A percentile compares a stretch with the other conserved stretches of the same genome.
phyloP scores from a whole-genome alignment of 2,113 vertebrate genomes.

The Atherinomorus stipes region DNA sequence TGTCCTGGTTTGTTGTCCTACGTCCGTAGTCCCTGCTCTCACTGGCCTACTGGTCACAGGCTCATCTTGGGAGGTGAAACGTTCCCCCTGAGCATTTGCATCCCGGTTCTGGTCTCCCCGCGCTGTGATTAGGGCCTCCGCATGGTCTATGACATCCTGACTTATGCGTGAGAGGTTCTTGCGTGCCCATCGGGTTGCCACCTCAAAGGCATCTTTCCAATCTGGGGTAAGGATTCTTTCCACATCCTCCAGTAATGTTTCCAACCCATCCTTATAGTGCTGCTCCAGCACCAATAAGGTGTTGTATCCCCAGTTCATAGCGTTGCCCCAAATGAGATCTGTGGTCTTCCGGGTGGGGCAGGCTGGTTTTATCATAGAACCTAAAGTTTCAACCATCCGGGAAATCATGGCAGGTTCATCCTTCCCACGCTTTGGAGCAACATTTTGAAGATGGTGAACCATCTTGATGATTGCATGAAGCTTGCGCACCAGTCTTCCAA shows the following conservation, averaged over 20 bases:
- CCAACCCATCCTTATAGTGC: background rate
- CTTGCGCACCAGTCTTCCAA: background rate
- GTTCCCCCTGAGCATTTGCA: no score
- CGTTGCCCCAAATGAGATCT: background rate
- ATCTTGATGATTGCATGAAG: background rate
- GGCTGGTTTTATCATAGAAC: background rate
- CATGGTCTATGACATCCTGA: background rate
- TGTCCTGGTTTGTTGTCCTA: no score
- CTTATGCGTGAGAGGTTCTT: background rate
- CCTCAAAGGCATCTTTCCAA: background rate
- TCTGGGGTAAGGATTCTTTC: background rate
- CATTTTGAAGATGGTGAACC: slow-evolving; percentile 6
- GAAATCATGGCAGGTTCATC: no score
- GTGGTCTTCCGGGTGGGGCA: accelerated
- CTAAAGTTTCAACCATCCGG: no score
- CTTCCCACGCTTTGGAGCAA: no score
- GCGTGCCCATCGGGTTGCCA: background rate
- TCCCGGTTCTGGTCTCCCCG: no score
- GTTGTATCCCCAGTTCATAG: background rate
- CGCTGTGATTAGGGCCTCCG: background rate
- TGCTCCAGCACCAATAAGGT: background rate
- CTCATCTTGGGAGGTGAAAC: no score
- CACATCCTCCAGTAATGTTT: background rate
- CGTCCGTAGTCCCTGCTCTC: no score
- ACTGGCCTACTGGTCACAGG: background rate